Conservation (phyloP, 2,797 vertebrate genomes). For the Menidia menidia region DNA sequence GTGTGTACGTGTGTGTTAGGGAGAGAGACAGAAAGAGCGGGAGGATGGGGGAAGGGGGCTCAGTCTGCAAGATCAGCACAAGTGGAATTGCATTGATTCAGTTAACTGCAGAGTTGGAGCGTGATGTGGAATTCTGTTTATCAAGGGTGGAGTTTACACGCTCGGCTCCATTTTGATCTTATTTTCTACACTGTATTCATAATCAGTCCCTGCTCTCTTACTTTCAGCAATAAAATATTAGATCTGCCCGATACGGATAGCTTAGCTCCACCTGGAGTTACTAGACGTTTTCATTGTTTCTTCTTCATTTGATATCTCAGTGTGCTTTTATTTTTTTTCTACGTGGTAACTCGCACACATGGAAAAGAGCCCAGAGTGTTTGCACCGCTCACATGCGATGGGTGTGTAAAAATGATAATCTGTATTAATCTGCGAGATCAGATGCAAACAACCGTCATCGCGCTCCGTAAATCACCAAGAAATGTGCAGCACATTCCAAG, state of each 20-base stretch:
- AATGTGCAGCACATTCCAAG: conserved; percentile 40
- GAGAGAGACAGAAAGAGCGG: conserved; percentile 24
- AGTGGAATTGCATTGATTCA: conserved; percentile 87
- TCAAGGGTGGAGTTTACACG: conserved; percentile 80
- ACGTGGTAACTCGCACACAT: conserved; percentile 10
- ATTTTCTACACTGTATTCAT: conserved; percentile 69
- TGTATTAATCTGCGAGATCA: conserved; percentile 60
- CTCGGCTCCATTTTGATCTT: conserved; percentile 73
- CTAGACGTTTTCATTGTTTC: conserved; percentile 1
- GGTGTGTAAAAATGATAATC: conserved; percentile 54
- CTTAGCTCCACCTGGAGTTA: conserved; percentile 36
- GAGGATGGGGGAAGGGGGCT: conserved; percentile 77
- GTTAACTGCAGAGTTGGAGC: conserved; percentile 85
- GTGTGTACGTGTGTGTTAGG: conserved; percentile 39
- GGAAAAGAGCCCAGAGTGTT: conserved; percentile 16
- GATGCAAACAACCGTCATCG: conserved; percentile 52
- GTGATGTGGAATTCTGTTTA: conserved; percentile 84
- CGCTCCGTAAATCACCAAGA: conserved; percentile 61
- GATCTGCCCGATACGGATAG: conserved; percentile 6
- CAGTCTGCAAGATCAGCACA: conserved; percentile 86
- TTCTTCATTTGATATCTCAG: conserved; percentile 20
- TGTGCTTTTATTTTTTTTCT: not conserved
- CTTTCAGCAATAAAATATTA: conserved; percentile 36
- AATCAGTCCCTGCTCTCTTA: conserved; percentile 56
- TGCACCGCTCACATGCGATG: conserved; percentile 20